Evolutionary conservation across 2,797 vertebrate genomes (phyloP).

Genomic region (Triplophysa bombifrons): DNA sequence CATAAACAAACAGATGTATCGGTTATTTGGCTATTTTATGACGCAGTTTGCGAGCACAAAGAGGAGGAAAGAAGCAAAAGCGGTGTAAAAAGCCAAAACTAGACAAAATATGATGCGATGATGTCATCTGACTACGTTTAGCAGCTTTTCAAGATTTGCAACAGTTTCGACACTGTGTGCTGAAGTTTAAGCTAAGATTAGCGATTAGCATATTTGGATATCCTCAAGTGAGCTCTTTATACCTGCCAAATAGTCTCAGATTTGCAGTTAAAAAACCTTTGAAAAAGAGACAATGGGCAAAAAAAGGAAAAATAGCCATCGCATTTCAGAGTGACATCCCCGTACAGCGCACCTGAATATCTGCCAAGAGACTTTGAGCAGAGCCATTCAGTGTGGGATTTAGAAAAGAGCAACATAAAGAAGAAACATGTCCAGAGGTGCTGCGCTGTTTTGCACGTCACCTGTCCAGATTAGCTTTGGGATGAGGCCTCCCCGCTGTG

Average conservation of each 20-base stretch:
- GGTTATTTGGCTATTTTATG: no score
- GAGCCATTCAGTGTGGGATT: slow-evolving; percentile 39
- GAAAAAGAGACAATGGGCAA: slow-evolving; percentile 13
- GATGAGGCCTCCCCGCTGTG: slow-evolving; percentile 63
- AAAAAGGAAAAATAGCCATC: slow-evolving; percentile 38
- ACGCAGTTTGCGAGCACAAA: no score
- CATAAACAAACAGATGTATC: no score
- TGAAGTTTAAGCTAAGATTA: slow-evolving; percentile 13
- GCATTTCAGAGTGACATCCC: slow-evolving; percentile 40
- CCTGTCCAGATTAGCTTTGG: slow-evolving; percentile 61
- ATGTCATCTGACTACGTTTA: no score
- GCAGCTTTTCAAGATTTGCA: no score
- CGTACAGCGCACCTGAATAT: slow-evolving; percentile 27
- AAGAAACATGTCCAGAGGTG: slow-evolving; percentile 56
- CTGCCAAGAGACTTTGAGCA: slow-evolving; percentile 42
- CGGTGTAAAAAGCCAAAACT: no score
- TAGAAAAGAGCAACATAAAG: slow-evolving; percentile 41
- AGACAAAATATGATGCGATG: no score
- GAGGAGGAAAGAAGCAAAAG: no score
- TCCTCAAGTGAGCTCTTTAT: slow-evolving; percentile 28
- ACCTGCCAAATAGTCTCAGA: slow-evolving; percentile 17
- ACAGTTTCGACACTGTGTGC: neutral
- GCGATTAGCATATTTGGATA: slow-evolving; percentile 27
- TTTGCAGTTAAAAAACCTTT: slow-evolving; percentile 4
- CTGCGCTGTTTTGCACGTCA: slow-evolving; percentile 56